These are phyloP conservation scores for Eupeodes luniger DNA, from an alignment of 2,888 invertebrate genomes.

Conservation along the genomic window DNA sequence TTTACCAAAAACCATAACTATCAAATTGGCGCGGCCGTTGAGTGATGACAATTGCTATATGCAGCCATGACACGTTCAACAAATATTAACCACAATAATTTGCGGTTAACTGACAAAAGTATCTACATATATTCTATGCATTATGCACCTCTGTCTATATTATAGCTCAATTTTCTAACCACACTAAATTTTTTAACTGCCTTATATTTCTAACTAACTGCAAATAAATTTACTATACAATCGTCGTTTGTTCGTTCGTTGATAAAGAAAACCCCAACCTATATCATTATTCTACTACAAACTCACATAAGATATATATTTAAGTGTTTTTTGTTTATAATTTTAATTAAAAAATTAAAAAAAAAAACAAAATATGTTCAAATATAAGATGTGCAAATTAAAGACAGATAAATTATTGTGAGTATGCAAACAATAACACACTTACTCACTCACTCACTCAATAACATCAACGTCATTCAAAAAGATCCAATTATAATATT, in stretches of 20 bases:
- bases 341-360: conserved; percentile 18
- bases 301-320: neutral
- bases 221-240: neutral
- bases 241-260: neutral
- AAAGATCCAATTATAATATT: conserved; percentile 21
- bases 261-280: neutral
- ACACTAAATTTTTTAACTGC: neutral
- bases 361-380: conserved; percentile 18
- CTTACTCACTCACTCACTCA: neutral
- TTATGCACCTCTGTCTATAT: neutral
- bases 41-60: neutral
- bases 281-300: neutral
- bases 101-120: conserved; percentile 3
- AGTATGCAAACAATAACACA: conserved; percentile 49
- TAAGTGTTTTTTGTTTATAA: neutral
- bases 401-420: conserved; percentile 50
- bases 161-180: conserved; percentile 21
- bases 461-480: neutral
- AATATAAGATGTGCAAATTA: conserved; percentile 42
- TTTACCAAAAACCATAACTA: too few species aligned
- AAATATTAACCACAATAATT: conserved; percentile 20
- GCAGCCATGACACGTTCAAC: conserved; percentile 1
- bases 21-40: too few species aligned
- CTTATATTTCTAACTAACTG: conserved; percentile 12
- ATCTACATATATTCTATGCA: too few species aligned